A percentile compares a stretch with the other conserved stretches of the same genome.
Evolutionary conservation across 1,140 invertebrate species (phyloP).

Genomic region (Sycophila sp.): DNA sequence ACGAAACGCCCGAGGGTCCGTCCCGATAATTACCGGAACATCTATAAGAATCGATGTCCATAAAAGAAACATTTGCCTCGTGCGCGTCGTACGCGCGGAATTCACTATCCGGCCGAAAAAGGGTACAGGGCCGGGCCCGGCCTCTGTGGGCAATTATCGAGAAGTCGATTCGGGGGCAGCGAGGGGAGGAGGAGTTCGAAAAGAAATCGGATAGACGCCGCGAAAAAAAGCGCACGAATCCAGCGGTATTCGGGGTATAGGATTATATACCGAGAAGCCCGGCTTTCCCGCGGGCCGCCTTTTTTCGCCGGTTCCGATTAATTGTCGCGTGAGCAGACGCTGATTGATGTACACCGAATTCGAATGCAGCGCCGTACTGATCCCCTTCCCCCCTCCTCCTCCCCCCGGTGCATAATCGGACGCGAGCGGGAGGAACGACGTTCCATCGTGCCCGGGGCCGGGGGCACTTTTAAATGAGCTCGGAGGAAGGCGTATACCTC

Average conservation of each 20-base stretch:
- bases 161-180: background rate
- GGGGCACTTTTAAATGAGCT: background rate
- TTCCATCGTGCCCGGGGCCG: background rate
- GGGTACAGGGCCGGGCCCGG: background rate
- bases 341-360: slow-evolving; percentile 33
- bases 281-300: background rate
- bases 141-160: slow-evolving; percentile 2
- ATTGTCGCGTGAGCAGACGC: slow-evolving; percentile 31
- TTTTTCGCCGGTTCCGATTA: slow-evolving; percentile 31
- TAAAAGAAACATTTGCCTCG: slow-evolving; percentile 25
- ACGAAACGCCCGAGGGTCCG: too few relatives aligned
- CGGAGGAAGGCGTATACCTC: background rate
- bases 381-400: too few relatives aligned
- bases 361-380: too few relatives aligned
- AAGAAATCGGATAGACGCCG: too few relatives aligned
- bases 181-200: too few relatives aligned
- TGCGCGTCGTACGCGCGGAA: slow-evolving; percentile 2
- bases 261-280: slow-evolving; percentile 26
- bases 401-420: too few relatives aligned
- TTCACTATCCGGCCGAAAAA: slow-evolving; percentile 25
- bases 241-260: background rate
- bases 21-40: too few relatives aligned
- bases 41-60: too few relatives aligned
- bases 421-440: background rate
- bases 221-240: too few relatives aligned